These are phyloP conservation scores for Zoanthus gigantus DNA, from an alignment of 92 coral and sea anemone genomes.

Conservation along the genomic window DNA sequence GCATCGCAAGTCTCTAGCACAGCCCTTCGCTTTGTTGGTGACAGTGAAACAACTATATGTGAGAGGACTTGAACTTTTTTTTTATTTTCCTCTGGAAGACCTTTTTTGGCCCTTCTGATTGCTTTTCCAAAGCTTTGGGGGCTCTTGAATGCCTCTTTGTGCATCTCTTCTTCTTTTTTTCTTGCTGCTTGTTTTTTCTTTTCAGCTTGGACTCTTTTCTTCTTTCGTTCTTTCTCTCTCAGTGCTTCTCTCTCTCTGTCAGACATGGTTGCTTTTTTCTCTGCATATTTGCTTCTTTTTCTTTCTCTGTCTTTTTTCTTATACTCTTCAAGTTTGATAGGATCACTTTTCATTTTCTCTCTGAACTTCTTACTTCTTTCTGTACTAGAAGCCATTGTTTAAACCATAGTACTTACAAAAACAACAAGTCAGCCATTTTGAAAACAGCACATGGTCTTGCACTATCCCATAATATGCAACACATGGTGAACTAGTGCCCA, in stretches of 20 bases:
- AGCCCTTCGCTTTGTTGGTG: constrained; percentile 32
- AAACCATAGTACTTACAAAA: constrained; percentile 29
- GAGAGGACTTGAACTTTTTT: constrained; percentile 32
- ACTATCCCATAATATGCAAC: constrained; percentile 5
- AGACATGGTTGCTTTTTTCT: constrained; percentile 53
- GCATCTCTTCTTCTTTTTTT: constrained; percentile 7
- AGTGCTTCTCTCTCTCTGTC: constrained; percentile 51
- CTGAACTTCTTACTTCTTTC: constrained; percentile 51
- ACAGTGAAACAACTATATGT: constrained; percentile 19
- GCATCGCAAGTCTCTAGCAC: constrained; percentile 22
- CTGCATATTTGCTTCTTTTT: constrained; percentile 52
- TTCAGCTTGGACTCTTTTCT: constrained; percentile 57
- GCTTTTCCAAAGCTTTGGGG: constrained; percentile 61
- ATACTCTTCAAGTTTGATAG: constrained; percentile 33
- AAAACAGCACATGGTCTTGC: constrained; percentile 53
- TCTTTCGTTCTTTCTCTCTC: constrained; percentile 51
- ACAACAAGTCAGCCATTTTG: constrained; percentile 49
- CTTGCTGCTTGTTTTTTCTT: constrained; percentile 39
- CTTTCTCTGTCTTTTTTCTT: constrained; percentile 58
- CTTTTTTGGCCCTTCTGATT: constrained; percentile 39
- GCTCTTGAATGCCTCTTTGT: constrained; percentile 42
- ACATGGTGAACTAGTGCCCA: constrained; percentile 18
- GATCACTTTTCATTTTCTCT: constrained; percentile 45
- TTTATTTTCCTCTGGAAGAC: constrained; percentile 46
- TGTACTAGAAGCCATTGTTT: constrained; percentile 50